Conservation (phyloP, 1,140 invertebrate species). For the Scaptomyza montana region DNA sequence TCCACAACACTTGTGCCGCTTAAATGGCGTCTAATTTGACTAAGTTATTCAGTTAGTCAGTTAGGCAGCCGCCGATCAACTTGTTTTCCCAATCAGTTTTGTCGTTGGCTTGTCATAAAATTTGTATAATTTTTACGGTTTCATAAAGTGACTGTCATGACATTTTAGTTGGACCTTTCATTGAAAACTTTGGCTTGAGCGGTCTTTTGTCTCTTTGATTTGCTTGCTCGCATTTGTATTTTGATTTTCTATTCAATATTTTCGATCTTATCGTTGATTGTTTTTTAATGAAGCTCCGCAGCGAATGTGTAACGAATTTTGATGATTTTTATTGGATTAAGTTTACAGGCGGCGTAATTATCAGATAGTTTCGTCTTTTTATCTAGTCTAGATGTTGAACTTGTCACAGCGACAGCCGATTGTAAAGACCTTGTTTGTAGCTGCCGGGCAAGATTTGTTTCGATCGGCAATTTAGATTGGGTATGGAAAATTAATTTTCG, state of each 20-base stretch:
- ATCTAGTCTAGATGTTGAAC: slow-evolving; percentile 21
- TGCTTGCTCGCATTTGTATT: slow-evolving; percentile 74
- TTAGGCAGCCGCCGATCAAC: slow-evolving; percentile 64
- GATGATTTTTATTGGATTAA: slow-evolving; percentile 75
- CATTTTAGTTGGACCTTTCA: slow-evolving; percentile 65
- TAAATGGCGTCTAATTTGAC: slow-evolving; percentile 75
- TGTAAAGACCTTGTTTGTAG: slow-evolving; percentile 39
- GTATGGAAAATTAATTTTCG: slow-evolving; percentile 50
- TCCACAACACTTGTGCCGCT: slow-evolving; percentile 23
- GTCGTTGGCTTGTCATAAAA: slow-evolving; percentile 75
- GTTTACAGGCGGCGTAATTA: slow-evolving; percentile 70
- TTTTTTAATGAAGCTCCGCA: slow-evolving; percentile 70
- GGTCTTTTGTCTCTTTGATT: slow-evolving; percentile 67
- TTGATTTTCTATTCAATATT: slow-evolving; percentile 46
- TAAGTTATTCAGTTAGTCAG: slow-evolving; percentile 63
- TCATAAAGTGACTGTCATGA: slow-evolving; percentile 72
- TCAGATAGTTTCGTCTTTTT: slow-evolving; percentile 28
- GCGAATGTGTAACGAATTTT: slow-evolving; percentile 73
- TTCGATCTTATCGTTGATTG: slow-evolving; percentile 57
- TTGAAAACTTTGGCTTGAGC: slow-evolving; percentile 6
- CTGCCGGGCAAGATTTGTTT: slow-evolving; percentile 3
- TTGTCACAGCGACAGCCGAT: slow-evolving; percentile 12
- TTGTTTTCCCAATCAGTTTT: slow-evolving; percentile 79
- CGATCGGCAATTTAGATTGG: slow-evolving; percentile 40
- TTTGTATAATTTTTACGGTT: slow-evolving; percentile 80